These are phyloP conservation scores for Tachysurus fulvidraco DNA, from an alignment of 2,113 vertebrate genomes.

Conservation along the genomic window DNA sequence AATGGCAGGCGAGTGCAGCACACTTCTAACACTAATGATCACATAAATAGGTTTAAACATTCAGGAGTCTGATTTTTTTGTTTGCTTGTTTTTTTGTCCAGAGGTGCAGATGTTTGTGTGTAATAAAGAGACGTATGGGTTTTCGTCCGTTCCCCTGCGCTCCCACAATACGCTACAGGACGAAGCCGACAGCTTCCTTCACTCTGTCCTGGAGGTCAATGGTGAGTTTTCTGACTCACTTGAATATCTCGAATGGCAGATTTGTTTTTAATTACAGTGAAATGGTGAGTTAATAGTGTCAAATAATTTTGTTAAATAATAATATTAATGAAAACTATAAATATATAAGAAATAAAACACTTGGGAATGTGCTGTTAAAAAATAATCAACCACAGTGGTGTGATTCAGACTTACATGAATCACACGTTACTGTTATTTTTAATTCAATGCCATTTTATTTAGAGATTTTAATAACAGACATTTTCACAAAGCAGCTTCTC, in stretches of 20 bases:
- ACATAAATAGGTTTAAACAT: not conserved
- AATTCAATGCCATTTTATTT: too few species aligned
- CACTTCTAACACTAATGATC: not conserved
- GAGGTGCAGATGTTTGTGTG: conserved; percentile 91
- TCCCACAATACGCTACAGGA: conserved; percentile 82
- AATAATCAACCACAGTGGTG: not conserved
- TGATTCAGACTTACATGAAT: too few species aligned
- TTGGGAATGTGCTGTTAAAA: not conserved
- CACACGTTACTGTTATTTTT: too few species aligned
- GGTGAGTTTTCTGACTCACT: conserved; percentile 71
- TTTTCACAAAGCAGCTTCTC: conserved; percentile 10
- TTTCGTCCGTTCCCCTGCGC: conserved; percentile 83
- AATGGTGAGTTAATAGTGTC: not conserved
- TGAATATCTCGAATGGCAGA: too few species aligned
- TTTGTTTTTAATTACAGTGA: not conserved
- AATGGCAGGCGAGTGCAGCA: conserved; percentile 74
- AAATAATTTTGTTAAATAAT: not conserved
- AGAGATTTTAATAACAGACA: too few species aligned
- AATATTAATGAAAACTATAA: not conserved
- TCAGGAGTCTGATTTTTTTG: not conserved
- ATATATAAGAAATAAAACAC: not conserved
- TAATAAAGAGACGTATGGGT: conserved; percentile 83
- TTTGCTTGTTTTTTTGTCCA: conserved; percentile 53
- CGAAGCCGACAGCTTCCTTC: conserved; percentile 85
- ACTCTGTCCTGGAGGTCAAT: conserved; percentile 82